Evolutionary conservation across 92 coral and sea anemone species (phyloP), one percentile per base, ranked within the genome.

Genomic region (Umimayanthus chanpuru): DNA sequence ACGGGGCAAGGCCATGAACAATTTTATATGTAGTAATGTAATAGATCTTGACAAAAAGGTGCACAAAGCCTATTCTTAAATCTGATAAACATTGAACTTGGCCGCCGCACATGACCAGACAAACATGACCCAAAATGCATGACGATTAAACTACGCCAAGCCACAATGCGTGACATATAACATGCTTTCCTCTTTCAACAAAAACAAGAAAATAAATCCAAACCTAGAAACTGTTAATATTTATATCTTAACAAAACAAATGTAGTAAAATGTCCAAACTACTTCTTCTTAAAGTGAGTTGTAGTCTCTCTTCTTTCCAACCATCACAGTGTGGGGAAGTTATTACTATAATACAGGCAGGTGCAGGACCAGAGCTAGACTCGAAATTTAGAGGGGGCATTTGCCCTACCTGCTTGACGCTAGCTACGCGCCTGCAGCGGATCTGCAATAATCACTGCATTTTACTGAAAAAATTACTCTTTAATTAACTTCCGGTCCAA

Each of bases 271-370:
- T 75, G 79, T 16, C 8, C 20, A 39, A 75, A 16, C 50, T 6
- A 75, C 11, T 68, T 68, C 79, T 38, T 75, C 79, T 75, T 38
- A 75, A 75, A n/a, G 79, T 75, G 79, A 75, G 79, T 75, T 75
- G 79, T 75, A 75, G 79, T 75, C 79, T 75, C 74, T 68, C 79
- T 75, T 75, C 79, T 75, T 36, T 75, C 30, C 28, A 23, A 32
- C 29, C 73, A 65, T 65, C 26, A 71, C 38, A 68, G 25, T 28
- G 71, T 65, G 23, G 71, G 71, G 71, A 64, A 64, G 70, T 64
- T 47, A 47, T 47, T 21, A 64, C 70, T 64, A 15, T 64, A 15
- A 64, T 23, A 64, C 70, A 64, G 5, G 53, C 53, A n/a, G n/a
- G n/a, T n/a, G n/a, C n/a, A n/a, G n/a, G n/a, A n/a, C n/a, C n/a